phyloP scores from a whole-genome alignment of 2,113 vertebrate genomes.

The Paraplagusia blochii region DNA sequence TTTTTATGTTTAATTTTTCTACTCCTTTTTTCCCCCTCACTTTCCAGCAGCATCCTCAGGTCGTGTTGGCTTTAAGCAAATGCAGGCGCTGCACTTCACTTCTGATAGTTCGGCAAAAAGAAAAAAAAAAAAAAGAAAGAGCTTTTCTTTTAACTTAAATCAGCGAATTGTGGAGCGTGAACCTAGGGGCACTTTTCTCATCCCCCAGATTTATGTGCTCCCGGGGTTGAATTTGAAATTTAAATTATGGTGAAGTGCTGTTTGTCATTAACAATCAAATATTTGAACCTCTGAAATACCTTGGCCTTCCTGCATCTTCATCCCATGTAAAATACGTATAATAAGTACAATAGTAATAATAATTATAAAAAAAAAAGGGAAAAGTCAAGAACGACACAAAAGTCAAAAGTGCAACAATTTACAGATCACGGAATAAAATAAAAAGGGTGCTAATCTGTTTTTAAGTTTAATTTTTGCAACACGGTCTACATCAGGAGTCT shows the following conservation, averaged over 20 bases:
- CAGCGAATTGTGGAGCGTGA: conserved; percentile 71
- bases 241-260: conserved; percentile 72
- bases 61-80: conserved; percentile 63
- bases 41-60: conserved; percentile 67
- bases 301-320: conserved; percentile 37
- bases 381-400: background rate
- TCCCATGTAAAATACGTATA: conserved; percentile 24
- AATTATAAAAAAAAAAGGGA: conserved; percentile 22
- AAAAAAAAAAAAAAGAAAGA: conserved; percentile 21
- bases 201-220: conserved; percentile 68
- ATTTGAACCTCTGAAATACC: conserved; percentile 73
- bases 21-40: conserved; percentile 30
- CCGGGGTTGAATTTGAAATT: conserved; percentile 78
- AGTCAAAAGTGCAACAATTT: conserved; percentile 14
- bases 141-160: conserved; percentile 78
- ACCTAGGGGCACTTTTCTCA: conserved; percentile 64
- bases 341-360: too few relatives aligned
- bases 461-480: too few relatives aligned
- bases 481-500: too few relatives aligned
- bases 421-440: background rate
- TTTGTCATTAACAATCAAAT: conserved; percentile 82
- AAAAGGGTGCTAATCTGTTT: too few relatives aligned
- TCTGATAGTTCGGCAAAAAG: conserved; percentile 70
- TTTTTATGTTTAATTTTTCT: conserved; percentile 60
- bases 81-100: conserved; percentile 62